Percentiles rank a stretch among this genome's conserved stretches.
These are phyloP conservation scores for Drosophila tripunctata DNA, from an alignment of 2,888 invertebrate species.

Conservation along the genomic window DNA sequence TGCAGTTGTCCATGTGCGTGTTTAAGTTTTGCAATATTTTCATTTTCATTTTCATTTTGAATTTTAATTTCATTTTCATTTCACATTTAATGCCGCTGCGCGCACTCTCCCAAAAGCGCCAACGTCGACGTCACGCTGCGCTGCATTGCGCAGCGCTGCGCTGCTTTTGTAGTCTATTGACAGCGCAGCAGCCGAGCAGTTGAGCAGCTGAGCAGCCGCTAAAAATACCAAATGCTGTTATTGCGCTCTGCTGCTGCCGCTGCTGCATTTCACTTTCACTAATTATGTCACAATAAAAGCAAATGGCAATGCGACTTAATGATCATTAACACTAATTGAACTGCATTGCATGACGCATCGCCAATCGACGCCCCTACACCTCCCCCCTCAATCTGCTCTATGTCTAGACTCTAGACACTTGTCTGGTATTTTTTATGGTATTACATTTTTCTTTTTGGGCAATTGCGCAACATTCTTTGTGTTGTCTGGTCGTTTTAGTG, in stretches of 20 bases:
- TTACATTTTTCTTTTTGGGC: conserved; percentile 27
- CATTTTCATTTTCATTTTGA: conserved; percentile 73
- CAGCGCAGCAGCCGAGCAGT: conserved; percentile 15
- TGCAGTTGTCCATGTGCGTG: conserved; percentile 44
- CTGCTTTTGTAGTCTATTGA: conserved; percentile 37
- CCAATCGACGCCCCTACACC: background rate
- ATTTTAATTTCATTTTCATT: conserved; percentile 77
- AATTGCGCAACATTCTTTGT: conserved; percentile 65
- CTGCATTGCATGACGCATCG: conserved; percentile 24
- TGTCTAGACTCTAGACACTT: conserved; percentile 55
- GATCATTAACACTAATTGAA: conserved; percentile 31
- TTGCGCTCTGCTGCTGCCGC: conserved; percentile 9
- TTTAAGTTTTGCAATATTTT: conserved; percentile 75
- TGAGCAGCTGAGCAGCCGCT: conserved; percentile 9
- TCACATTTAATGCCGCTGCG: conserved; percentile 30
- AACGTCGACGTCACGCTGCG: conserved; percentile 13
- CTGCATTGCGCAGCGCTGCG: conserved; percentile 42
- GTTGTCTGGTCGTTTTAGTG: conserved; percentile 46
- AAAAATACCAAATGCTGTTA: conserved; percentile 18
- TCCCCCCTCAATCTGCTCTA: background rate
- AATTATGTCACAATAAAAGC: conserved; percentile 77
- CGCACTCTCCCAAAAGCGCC: conserved; percentile 32
- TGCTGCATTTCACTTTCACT: conserved; percentile 77
- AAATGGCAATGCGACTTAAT: conserved; percentile 38
- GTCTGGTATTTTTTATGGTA: conserved; percentile 16